Evolutionary conservation across 2,113 vertebrate genomes (phyloP), one percentile per base, ranked within the genome.

Genomic region (Mustela lutreola): DNA sequence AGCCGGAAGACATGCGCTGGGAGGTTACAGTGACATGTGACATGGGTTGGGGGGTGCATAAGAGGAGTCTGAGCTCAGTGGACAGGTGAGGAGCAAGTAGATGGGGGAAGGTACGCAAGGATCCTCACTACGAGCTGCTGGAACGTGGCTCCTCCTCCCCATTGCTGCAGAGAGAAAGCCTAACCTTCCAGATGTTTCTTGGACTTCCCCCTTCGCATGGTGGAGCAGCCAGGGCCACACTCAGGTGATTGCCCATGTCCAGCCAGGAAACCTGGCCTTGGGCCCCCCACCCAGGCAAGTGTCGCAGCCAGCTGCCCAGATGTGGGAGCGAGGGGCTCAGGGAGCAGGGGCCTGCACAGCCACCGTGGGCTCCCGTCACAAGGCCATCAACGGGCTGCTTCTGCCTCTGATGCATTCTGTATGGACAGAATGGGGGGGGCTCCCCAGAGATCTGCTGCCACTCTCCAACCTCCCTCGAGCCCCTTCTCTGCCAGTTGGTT

Each of bases 41-140:
- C 4, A 0, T 2, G 18, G 36, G 33, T 2, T 31, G 12, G 39
- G n/a, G 36, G 63, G 58, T 0, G 2, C 0, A 21, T 33, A 71
- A 21, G 5, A n/a, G 42, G n/a, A 62, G 16, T 15, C 3, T 36
- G 50, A 42, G 58, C 70, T 18, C 24, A 9, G 33, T 14, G 18
- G 18, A 48, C 0, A 0, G 58, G 39, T 4, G 1, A 60, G 0
- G 1, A 33, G 9, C 33, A n/a, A 70, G 48, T 1, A 33, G 39
- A 6, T 2, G 26, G 24, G 18, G 60, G 24, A 15, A 8, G 91
- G 56, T 1, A 11, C 75, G 48, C 65, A 11, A 42, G 4, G 15
- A 14, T 12, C 45, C 39, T 19, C 9, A 4, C 45, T 22, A 12
- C 75, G 53, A 73, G 50, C 28, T 21, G 33, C 22, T 3, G 7